Evolutionary conservation across 1,140 invertebrate species (phyloP), one percentile per base, ranked within the genome.

Genomic region (Leptopilina clavipes): DNA sequence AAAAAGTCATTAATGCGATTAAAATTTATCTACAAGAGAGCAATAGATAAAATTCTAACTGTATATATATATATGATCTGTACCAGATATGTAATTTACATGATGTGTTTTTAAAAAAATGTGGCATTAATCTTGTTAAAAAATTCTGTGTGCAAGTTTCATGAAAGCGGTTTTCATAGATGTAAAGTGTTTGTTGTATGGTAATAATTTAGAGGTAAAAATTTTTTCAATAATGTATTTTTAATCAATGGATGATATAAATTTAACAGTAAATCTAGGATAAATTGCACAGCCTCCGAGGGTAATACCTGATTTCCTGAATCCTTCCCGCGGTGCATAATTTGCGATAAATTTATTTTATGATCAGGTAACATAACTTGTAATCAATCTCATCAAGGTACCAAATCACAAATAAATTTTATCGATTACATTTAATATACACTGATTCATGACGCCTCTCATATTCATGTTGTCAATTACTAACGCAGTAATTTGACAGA

Each of bases 361-460:
- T 65, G 59, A 65, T n/a, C 59, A 65, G n/a, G 59, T 65, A 65
- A 3, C 59, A 65, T 65, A 65, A 37, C 22, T 59, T 31, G 59
- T 31, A 31, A 65, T 65, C 12, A 65, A 31, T 65, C 22, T 65
- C 59, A 65, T 65, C 59, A 3, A 65, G 14, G 22, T 65, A 65
- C 59, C 10, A 65, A 65, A 65, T 65, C 59, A 65, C 22, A 22
- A 31, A 65, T 65, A 65, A 65, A 65, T 65, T 22, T 65, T n/a
- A 22, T 31, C 59, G 12, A 65, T 65, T 65, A 37, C 22, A 12
- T 65, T 65, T 65, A 65, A 65, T 65, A n/a, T n/a, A 10, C 56
- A 19, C 56, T 65, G 56, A 65, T 65, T 65, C 59, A 65, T 31
- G 12, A 65, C 25, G n/a, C 22, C 54, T 19, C 56, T 19, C 19